Evolutionary conservation across 2,113 vertebrate species (phyloP), one percentile per base, ranked within the genome.

Genomic region (Potamarius usumacintae): DNA sequence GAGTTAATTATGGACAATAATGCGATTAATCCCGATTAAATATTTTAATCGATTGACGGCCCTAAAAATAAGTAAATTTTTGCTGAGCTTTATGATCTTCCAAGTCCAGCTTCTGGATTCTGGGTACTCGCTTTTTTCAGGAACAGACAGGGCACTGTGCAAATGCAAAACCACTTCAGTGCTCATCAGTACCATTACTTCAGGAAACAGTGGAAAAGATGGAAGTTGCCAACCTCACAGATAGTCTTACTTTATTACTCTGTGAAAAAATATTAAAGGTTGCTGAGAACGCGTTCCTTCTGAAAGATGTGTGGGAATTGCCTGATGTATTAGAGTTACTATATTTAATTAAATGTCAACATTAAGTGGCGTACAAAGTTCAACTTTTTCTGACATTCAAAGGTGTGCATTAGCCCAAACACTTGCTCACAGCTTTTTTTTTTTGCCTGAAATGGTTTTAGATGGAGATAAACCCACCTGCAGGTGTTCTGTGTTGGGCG

Each of bases 381-480:
- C 9, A 4, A 20, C 34, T 72, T 42, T 72, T 48, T 22, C 42
- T 76, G 8, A n/a, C 22, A 57, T 57, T 77, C 2, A 8, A 74
- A 74, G 22, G 20, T 50, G 20, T 74, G 72, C 72, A 74, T 72
- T 72, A 42, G 1, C 65, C 48, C 34, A 18, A 34, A 76, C 22
- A 10, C 2, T 17, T 77, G 34, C 18, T 53, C n/a, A 53, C 22
- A n/a, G 50, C 22, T 15, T 27, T 78, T n/a, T 72, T 12, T 69
- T 17, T 2, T 2, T 17, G 20, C 30, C 42, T 76, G 2, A 63
- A 76, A 65, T 62, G 20, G 2, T 60, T 22, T 76, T 25, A 63
- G 17, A 0, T 30, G 62, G 8, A 12, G 20, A 11, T 9, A 11
- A 15, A 92, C 95, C 85, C 89, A 99, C 97, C 97, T 97, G 93